A percentile compares a stretch with the other conserved stretches of the same genome.
Conservation (phyloP, 2,888 invertebrate species). For the Tiliacea aurago region DNA sequence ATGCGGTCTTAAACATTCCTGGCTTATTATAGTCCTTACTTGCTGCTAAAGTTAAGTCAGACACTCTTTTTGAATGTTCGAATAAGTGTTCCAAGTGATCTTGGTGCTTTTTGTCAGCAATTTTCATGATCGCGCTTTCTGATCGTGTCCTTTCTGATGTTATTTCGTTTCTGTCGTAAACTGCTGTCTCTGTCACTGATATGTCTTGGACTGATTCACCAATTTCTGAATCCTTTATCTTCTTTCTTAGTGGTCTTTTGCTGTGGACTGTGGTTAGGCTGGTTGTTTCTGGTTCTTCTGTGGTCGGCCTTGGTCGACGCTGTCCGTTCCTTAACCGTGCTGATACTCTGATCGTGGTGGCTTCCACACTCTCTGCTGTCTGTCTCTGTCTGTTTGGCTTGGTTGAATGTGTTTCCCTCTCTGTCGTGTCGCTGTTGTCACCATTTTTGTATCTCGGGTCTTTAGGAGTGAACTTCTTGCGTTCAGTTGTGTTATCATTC, state of each 20-base stretch:
- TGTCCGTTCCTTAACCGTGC: conserved; percentile 84
- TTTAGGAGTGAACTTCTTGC: conserved; percentile 89
- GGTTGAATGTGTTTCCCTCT: conserved; percentile 78
- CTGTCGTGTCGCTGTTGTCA: conserved; percentile 78
- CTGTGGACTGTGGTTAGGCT: conserved; percentile 76
- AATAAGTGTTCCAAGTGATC: conserved; percentile 85
- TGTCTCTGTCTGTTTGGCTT: conserved; percentile 81
- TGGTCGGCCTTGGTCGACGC: conserved; percentile 81
- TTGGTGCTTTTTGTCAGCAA: conserved; percentile 88
- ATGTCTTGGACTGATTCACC: conserved; percentile 85
- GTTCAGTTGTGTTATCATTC: conserved; percentile 85
- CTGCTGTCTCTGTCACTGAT: conserved; percentile 80
- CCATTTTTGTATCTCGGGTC: conserved; percentile 82
- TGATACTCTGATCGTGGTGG: conserved; percentile 84
- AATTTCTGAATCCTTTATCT: conserved; percentile 82
- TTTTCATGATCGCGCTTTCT: conserved; percentile 91
- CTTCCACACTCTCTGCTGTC: conserved; percentile 79
- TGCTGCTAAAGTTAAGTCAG: conserved; percentile 93
- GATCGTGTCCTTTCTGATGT: conserved; percentile 87
- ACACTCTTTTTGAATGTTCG: conserved; percentile 92
- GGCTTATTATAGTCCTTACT: conserved; percentile 93
- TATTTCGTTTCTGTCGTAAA: conserved; percentile 78
- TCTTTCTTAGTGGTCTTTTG: conserved; percentile 82
- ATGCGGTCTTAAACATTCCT: conserved; percentile 93
- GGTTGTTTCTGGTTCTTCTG: conserved; percentile 80